phyloP scores from a whole-genome alignment of 2,888 invertebrate species.

The Macropis europaea region DNA sequence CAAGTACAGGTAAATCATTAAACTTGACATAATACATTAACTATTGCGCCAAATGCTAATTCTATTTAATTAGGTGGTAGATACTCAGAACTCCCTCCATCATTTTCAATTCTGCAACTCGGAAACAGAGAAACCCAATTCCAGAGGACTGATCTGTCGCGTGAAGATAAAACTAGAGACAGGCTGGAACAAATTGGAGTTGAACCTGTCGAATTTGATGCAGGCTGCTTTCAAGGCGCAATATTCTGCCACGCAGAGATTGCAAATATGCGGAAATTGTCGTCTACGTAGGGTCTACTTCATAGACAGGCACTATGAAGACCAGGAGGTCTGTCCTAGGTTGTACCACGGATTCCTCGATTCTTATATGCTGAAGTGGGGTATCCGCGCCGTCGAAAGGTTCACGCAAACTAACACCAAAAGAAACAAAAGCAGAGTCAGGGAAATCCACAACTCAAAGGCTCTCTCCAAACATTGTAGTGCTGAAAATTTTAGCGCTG shows the following conservation, averaged over 20 bases:
- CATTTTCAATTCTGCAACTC: slow-evolving; percentile 83
- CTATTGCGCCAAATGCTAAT: neutral
- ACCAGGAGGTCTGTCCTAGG: slow-evolving; percentile 65
- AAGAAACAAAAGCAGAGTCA: slow-evolving; percentile 18
- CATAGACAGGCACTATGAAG: slow-evolving; percentile 82
- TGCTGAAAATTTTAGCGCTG: neutral
- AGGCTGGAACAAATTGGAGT: slow-evolving; percentile 97
- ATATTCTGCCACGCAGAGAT: slow-evolving; percentile 92
- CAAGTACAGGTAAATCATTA: slow-evolving; percentile 91
- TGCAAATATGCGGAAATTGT: slow-evolving; percentile 97
- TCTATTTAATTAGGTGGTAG: slow-evolving; percentile 56
- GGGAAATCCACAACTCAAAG: neutral
- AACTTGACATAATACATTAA: neutral
- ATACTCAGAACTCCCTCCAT: slow-evolving; percentile 61
- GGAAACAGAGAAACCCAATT: slow-evolving; percentile 93
- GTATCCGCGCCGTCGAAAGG: slow-evolving; percentile 63
- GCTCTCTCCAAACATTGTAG: neutral
- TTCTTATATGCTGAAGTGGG: slow-evolving; percentile 74
- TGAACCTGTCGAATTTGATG: slow-evolving; percentile 95
- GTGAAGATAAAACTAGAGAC: slow-evolving; percentile 97
- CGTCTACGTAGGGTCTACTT: slow-evolving; percentile 93
- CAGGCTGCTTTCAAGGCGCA: slow-evolving; percentile 94
- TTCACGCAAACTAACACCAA: slow-evolving; percentile 65
- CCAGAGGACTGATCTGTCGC: slow-evolving; percentile 95
- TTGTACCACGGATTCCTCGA: slow-evolving; percentile 71